Evolutionary conservation across 2,888 invertebrate species (phyloP).

Genomic region (Meghimatium bilineatum): DNA sequence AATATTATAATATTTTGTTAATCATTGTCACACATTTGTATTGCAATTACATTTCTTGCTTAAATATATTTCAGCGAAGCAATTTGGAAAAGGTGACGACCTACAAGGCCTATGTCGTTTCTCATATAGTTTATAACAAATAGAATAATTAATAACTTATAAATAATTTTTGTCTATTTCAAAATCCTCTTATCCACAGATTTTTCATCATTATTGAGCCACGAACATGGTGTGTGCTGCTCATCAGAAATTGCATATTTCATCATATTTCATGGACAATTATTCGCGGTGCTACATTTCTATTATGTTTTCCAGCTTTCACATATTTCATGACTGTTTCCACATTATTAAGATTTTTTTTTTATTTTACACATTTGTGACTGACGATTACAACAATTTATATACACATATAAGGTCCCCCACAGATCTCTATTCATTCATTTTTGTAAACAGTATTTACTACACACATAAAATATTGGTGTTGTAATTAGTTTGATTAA

Average conservation of each 20-base stretch:
- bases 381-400: not conserved
- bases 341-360: not conserved
- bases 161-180: no score
- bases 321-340: not conserved
- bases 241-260: not conserved
- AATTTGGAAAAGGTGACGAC: no score
- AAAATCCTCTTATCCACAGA: not conserved
- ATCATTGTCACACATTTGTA: no score
- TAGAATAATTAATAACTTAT: no score
- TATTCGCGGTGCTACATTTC: not conserved
- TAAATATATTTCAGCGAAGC: no score
- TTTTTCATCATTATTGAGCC: not conserved
- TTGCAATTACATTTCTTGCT: no score
- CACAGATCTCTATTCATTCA: constrained; percentile 43
- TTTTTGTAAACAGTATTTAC: not conserved
- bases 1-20: no score
- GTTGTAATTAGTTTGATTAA: not conserved
- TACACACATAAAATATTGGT: no score
- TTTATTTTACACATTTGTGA: not conserved
- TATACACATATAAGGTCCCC: constrained; percentile 28
- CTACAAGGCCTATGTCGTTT: no score
- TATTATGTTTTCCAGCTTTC: not conserved
- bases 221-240: not conserved
- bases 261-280: not conserved
- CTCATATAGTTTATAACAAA: no score